Evolutionary conservation across 2,888 invertebrate species (phyloP).

Genomic region (Lasioglossum lativentre): DNA sequence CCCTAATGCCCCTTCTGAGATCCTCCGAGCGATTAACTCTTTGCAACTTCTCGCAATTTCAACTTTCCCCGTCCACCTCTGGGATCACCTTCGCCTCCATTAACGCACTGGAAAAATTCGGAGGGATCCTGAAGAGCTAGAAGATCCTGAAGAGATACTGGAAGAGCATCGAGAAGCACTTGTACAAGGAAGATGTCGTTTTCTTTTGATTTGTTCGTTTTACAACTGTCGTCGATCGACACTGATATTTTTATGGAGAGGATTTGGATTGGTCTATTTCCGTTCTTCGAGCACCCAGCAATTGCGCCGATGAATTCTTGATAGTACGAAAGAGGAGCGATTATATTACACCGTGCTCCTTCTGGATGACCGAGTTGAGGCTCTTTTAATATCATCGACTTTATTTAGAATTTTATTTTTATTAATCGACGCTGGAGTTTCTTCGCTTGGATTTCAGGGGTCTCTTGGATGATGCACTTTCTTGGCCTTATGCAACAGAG

Average conservation of each 20-base stretch:
- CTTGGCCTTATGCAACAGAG: not conserved
- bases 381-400: not conserved
- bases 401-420: not conserved
- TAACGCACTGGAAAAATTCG: not conserved
- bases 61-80: not conserved
- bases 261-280: not conserved
- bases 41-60: not conserved
- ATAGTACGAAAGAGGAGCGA: not conserved
- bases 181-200: not conserved
- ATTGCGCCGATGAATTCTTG: not conserved
- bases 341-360: not conserved
- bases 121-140: not conserved
- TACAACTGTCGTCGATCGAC: not conserved
- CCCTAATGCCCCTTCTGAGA: not conserved
- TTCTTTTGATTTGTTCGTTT: not conserved
- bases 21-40: constrained; percentile 2
- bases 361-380: not conserved
- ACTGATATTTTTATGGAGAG: not conserved
- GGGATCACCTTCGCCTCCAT: not conserved
- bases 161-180: not conserved
- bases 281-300: not conserved
- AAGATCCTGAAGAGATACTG: no score
- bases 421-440: not conserved
- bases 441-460: not conserved
- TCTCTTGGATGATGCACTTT: not conserved